These are phyloP conservation scores for Aelia acuminata DNA, from an alignment of 2,888 invertebrate species.

Conservation along the genomic window DNA sequence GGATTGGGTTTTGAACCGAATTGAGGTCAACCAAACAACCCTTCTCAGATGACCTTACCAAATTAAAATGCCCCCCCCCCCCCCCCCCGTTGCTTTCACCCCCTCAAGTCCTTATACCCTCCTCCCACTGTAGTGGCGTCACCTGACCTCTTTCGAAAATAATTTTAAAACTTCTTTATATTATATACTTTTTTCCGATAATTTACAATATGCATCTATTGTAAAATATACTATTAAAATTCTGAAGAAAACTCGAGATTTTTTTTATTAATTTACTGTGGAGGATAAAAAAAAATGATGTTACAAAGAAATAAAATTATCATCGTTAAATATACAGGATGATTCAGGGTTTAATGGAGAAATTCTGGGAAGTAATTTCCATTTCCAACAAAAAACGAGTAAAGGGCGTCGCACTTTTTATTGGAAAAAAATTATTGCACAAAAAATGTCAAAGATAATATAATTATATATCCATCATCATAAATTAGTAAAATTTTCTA, in stretches of 20 bases:
- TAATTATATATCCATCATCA: too few species aligned
- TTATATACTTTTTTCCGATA: neutral
- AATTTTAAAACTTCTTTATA: neutral
- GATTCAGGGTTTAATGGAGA: too few species aligned
- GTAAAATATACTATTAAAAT: neutral
- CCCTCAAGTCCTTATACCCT: neutral
- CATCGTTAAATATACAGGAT: too few species aligned
- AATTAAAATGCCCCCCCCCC: constrained; percentile 48
- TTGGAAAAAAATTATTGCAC: too few species aligned
- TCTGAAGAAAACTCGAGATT: neutral
- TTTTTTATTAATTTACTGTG: neutral
- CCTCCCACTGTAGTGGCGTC: neutral
- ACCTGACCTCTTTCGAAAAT: neutral
- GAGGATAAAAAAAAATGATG: neutral
- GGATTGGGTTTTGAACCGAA: constrained; percentile 21
- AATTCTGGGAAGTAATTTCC: too few species aligned
- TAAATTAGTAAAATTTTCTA: too few species aligned
- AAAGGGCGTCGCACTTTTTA: too few species aligned
- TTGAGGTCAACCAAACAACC: constrained; percentile 44
- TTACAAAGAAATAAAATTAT: too few species aligned
- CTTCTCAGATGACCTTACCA: constrained; percentile 37
- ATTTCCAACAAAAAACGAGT: too few species aligned
- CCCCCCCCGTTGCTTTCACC: neutral
- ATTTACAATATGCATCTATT: neutral
- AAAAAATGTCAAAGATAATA: too few species aligned